Evolutionary conservation across 2,888 invertebrate genomes (phyloP).

Genomic region (Cantharis rustica): DNA sequence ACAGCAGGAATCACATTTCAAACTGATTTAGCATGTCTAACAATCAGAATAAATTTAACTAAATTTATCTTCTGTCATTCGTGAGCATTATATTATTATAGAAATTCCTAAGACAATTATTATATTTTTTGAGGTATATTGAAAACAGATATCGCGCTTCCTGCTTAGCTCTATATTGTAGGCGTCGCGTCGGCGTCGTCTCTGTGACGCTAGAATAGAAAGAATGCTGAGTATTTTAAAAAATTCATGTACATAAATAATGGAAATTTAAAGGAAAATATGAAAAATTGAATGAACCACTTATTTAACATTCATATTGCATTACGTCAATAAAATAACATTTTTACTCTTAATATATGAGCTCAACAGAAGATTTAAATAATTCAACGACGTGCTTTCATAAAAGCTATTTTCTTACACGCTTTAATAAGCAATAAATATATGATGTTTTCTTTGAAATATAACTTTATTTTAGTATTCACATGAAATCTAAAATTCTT

Average conservation of each 20-base stretch:
- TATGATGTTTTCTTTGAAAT: not conserved
- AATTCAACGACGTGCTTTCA: not conserved
- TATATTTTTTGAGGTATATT: not conserved
- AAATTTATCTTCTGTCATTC: not conserved
- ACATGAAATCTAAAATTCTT: not conserved
- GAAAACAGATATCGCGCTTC: not conserved
- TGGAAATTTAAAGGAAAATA: not conserved
- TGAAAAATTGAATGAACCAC: not conserved
- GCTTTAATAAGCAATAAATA: not conserved
- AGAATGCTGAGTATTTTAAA: not conserved
- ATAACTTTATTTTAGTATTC: not conserved
- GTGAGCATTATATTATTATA: not conserved
- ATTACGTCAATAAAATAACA: not conserved
- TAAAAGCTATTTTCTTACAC: not conserved
- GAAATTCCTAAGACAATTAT: not conserved
- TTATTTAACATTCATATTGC: not conserved
- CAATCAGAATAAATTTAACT: not conserved
- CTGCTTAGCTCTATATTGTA: not conserved
- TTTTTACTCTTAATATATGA: not conserved
- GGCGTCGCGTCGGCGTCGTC: too few relatives aligned
- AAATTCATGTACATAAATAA: not conserved
- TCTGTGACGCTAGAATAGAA: too few relatives aligned
- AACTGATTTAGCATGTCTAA: conserved; percentile 11
- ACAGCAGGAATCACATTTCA: conserved; percentile 13
- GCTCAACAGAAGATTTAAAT: not conserved